Conservation (phyloP, 1,140 invertebrate species). For the Chlorops oryzae region DNA sequence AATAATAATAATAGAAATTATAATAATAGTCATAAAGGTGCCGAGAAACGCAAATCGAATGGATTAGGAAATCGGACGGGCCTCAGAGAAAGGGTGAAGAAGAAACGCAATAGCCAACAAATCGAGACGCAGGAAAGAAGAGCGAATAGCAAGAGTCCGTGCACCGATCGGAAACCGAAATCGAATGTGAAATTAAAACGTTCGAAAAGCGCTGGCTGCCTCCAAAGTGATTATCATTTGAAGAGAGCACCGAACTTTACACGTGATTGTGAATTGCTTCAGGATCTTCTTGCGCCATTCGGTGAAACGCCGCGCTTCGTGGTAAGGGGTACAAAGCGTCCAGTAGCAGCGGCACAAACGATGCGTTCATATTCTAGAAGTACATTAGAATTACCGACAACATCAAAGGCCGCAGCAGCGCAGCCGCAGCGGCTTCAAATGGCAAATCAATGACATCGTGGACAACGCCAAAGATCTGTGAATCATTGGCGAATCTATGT, state of each 20-base stretch:
- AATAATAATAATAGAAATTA: too few species aligned
- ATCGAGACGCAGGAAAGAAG: not conserved
- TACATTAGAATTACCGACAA: too few species aligned
- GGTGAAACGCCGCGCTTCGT: slow-evolving; percentile 5
- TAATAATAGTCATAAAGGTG: too few species aligned
- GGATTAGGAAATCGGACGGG: not conserved
- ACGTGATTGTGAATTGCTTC: slow-evolving; percentile 36
- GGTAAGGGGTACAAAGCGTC: not conserved
- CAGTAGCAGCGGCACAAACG: not conserved
- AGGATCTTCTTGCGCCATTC: slow-evolving; percentile 18
- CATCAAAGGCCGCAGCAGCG: too few species aligned
- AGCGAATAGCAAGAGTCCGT: not conserved
- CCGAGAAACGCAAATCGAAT: too few species aligned
- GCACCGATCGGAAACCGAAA: not conserved
- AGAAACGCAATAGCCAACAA: not conserved
- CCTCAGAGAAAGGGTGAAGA: not conserved
- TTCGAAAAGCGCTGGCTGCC: slow-evolving; percentile 34
- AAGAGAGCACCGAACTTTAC: slow-evolving; percentile 11
- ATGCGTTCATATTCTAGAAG: too few species aligned
- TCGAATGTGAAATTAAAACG: too few species aligned
- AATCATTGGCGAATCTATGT: slow-evolving; percentile 42
- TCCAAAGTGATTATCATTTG: slow-evolving; percentile 2
- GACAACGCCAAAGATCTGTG: slow-evolving; percentile 28
- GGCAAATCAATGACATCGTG: too few species aligned
- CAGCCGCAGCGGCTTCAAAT: too few species aligned